These are phyloP conservation scores for Amphipyra berbera DNA, from an alignment of 2,888 invertebrate species.

Conservation along the genomic window DNA sequence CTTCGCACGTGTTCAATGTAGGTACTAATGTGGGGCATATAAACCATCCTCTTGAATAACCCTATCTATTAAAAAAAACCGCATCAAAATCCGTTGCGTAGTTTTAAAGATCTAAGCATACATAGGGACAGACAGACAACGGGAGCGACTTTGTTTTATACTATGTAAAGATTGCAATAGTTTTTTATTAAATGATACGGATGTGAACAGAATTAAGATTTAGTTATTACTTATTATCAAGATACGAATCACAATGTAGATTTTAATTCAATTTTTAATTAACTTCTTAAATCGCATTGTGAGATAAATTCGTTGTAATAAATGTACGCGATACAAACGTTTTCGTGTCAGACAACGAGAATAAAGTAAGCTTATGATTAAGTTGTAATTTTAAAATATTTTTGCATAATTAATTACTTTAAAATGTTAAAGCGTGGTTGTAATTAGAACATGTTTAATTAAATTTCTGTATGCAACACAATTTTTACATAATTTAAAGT, in stretches of 20 bases:
- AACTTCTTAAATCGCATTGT: slow-evolving; percentile 27
- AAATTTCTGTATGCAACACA: not conserved
- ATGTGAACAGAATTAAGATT: slow-evolving; percentile 17
- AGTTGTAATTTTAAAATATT: not conserved
- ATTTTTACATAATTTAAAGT: not conserved
- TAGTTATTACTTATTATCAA: slow-evolving; percentile 33
- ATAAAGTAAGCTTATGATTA: not conserved
- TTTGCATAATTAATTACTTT: not conserved
- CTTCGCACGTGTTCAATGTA: too few species aligned
- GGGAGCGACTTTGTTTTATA: too few species aligned
- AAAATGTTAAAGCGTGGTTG: not conserved
- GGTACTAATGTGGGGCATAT: too few species aligned
- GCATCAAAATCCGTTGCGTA: too few species aligned
- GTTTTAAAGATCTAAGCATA: too few species aligned
- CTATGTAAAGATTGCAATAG: too few species aligned
- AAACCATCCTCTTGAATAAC: too few species aligned
- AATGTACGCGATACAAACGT: slow-evolving; percentile 13
- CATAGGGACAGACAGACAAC: too few species aligned
- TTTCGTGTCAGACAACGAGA: slow-evolving; percentile 8
- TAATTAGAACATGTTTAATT: not conserved
- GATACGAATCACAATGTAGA: slow-evolving; percentile 42
- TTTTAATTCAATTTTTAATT: slow-evolving; percentile 47
- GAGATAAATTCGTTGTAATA: slow-evolving; percentile 12
- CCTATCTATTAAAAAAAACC: too few species aligned
- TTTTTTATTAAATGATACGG: slow-evolving; percentile 28